phyloP scores from a whole-genome alignment of 2,888 invertebrate species.

The Chalcosyrphus nemorum region DNA sequence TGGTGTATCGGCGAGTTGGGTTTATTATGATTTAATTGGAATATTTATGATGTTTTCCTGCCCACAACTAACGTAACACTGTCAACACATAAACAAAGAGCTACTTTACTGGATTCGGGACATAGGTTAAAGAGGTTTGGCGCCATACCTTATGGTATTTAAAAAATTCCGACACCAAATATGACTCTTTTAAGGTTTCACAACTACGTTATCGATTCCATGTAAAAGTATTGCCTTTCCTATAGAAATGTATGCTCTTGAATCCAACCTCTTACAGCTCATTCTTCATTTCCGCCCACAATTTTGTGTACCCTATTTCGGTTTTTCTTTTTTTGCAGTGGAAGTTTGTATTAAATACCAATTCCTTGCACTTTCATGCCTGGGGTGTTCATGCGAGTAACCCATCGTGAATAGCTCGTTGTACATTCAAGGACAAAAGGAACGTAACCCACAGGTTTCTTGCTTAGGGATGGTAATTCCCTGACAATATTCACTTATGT shows the following conservation, averaged over 20 bases:
- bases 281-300: not conserved
- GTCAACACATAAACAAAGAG: not conserved
- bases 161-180: not conserved
- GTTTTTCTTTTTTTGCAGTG: not conserved
- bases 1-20: too few relatives aligned
- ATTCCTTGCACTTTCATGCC: not conserved
- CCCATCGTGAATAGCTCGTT: not conserved
- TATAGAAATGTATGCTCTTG: not conserved
- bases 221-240: not conserved
- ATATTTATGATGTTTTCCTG: conserved; percentile 17
- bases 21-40: conserved; percentile 27
- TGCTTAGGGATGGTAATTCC: not conserved
- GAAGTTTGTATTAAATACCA: not conserved
- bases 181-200: not conserved
- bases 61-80: not conserved
- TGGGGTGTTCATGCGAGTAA: not conserved
- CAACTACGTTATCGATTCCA: not conserved
- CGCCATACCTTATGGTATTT: not conserved
- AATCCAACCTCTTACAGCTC: too few relatives aligned
- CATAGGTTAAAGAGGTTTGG: not conserved
- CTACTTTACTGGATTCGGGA: too few relatives aligned
- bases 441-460: not conserved
- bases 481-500: not conserved
- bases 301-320: not conserved
- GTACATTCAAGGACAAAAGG: not conserved